A percentile compares a stretch with the other conserved stretches of the same genome.
These are phyloP conservation scores for Rhinichthys klamathensis DNA, from an alignment of 2,113 vertebrate genomes.

Conservation along the genomic window DNA sequence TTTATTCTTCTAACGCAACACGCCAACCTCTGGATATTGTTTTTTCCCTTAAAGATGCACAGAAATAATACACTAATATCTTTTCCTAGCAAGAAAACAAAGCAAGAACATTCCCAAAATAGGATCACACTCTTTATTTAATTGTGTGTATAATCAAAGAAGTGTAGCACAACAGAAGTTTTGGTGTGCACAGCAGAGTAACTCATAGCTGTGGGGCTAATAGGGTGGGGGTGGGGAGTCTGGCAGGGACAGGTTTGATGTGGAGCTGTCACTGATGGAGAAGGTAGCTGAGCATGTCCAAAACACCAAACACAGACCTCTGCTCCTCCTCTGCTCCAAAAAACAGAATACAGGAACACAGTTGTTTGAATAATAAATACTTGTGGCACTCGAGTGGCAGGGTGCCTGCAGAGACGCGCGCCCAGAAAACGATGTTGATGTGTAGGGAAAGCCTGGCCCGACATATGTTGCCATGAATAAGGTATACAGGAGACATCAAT, in stretches of 20 bases:
- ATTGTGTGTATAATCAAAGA: slow-evolving; percentile 56
- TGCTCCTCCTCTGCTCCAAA: slow-evolving; percentile 64
- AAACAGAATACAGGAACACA: slow-evolving; percentile 71
- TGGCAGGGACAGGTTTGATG: slow-evolving; percentile 70
- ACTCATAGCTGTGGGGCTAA: slow-evolving; percentile 66
- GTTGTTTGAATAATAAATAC: slow-evolving; percentile 84
- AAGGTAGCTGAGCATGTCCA: slow-evolving; percentile 74
- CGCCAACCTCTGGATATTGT: slow-evolving; percentile 33
- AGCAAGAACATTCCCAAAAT: slow-evolving; percentile 27
- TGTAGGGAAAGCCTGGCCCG: slow-evolving; percentile 58
- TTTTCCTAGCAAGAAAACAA: slow-evolving; percentile 32
- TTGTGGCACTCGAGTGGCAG: slow-evolving; percentile 72
- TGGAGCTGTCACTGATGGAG: slow-evolving; percentile 77
- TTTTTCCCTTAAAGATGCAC: slow-evolving; percentile 18
- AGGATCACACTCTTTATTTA: slow-evolving; percentile 48
- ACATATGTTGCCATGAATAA: slow-evolving; percentile 58
- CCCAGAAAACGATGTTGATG: slow-evolving; percentile 83
- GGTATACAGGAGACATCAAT: slow-evolving; percentile 56
- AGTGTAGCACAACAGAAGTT: slow-evolving; percentile 52
- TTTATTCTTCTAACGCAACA: slow-evolving; percentile 38
- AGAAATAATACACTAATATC: slow-evolving; percentile 43
- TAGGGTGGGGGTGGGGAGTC: slow-evolving; percentile 49
- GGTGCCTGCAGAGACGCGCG: slow-evolving; percentile 65
- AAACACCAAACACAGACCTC: slow-evolving; percentile 74
- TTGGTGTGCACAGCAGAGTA: slow-evolving; percentile 44